phyloP scores from a whole-genome alignment of 2,113 vertebrate genomes.

The Chaetura pelagica region DNA sequence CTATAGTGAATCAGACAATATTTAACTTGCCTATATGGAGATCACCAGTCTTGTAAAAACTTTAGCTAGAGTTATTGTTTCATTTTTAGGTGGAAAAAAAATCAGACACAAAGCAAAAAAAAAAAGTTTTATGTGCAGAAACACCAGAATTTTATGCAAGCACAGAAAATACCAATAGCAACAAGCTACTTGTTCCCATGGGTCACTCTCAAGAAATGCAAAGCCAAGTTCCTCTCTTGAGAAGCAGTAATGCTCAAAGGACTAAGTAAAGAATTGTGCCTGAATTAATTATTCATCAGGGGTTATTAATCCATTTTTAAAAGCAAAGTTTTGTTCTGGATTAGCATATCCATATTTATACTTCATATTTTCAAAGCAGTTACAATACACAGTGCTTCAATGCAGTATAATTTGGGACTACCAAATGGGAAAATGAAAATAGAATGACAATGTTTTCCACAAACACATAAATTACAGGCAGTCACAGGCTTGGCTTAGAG shows the following conservation, averaged over 20 bases:
- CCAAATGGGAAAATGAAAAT: background rate
- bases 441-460: background rate
- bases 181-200: background rate
- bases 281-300: conserved; percentile 22
- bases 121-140: background rate
- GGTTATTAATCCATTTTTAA: background rate
- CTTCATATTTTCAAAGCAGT: background rate
- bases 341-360: background rate
- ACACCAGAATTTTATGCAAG: background rate
- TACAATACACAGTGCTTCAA: background rate
- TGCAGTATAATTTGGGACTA: background rate
- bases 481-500: background rate
- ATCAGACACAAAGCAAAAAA: background rate
- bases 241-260: background rate
- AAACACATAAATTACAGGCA: background rate
- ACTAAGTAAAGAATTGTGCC: background rate
- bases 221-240: background rate
- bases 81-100: background rate
- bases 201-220: conserved; percentile 9
- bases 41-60: background rate
- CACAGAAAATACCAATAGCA: background rate
- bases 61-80: background rate
- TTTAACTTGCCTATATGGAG: background rate
- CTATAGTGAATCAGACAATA: background rate
- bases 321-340: background rate